Conservation (phyloP, 2,797 vertebrate species). For the Paedocypris micromegethes region DNA sequence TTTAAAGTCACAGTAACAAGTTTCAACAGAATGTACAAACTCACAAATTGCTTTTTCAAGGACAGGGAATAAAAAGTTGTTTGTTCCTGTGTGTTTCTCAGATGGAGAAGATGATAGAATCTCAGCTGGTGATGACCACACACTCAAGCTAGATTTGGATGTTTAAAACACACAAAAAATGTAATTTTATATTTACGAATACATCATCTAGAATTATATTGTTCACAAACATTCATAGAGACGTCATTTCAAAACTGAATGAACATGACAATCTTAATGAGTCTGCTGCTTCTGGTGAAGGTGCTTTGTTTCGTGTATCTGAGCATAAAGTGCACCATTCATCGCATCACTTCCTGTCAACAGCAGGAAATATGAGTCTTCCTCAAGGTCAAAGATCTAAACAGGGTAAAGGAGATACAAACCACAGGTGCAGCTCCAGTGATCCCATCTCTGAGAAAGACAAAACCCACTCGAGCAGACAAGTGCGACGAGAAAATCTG, state of each 20-base stretch:
- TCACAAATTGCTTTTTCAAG: slow-evolving; percentile 17
- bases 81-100: slow-evolving; percentile 21
- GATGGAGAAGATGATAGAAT: slow-evolving; percentile 18
- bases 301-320: not conserved
- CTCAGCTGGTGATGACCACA: not conserved
- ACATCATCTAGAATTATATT: too few species aligned
- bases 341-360: not conserved
- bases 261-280: not conserved
- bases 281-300: not conserved
- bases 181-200: too few species aligned
- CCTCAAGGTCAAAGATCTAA: slow-evolving; percentile 10
- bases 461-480: not conserved
- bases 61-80: slow-evolving; percentile 29
- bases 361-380: not conserved
- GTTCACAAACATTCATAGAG: not conserved
- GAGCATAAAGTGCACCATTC: slow-evolving; percentile 8
- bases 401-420: not conserved
- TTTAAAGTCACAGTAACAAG: slow-evolving; percentile 9
- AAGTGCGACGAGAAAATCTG: not conserved
- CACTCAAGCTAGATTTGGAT: too few species aligned
- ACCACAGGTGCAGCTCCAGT: not conserved
- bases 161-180: too few species aligned
- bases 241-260: not conserved
- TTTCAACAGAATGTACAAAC: slow-evolving; percentile 16
- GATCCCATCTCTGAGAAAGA: not conserved